A percentile compares a stretch with the other conserved stretches of the same genome.
phyloP scores from a whole-genome alignment of 2,888 invertebrate genomes.

The Dryocosmus kuriphilus region DNA sequence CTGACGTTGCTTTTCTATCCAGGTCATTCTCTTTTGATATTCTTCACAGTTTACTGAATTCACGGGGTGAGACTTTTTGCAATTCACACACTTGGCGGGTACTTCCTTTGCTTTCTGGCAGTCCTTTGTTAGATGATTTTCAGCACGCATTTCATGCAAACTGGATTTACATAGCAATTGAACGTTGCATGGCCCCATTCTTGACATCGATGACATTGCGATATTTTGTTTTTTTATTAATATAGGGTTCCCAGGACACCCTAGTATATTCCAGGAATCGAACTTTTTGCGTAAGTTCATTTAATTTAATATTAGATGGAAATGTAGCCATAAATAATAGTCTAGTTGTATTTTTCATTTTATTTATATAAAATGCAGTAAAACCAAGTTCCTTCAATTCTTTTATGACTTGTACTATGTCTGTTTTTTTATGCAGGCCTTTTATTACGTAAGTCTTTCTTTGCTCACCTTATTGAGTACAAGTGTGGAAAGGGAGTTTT shows the following conservation, averaged over 20 bases:
- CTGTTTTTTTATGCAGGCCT: constrained; percentile 49
- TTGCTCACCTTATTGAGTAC: constrained; percentile 46
- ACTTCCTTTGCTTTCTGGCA: constrained; percentile 55
- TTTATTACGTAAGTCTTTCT: constrained; percentile 52
- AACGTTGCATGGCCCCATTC: constrained; percentile 64
- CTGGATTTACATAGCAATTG: constrained; percentile 57
- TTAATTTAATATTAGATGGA: constrained; percentile 42
- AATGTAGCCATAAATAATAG: constrained; percentile 56
- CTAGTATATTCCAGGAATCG: constrained; percentile 51
- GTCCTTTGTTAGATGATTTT: too few species aligned
- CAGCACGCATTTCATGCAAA: constrained; percentile 61
- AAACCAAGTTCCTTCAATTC: constrained; percentile 44
- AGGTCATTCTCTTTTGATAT: constrained; percentile 51
- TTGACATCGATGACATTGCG: constrained; percentile 66
- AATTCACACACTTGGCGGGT: constrained; percentile 62
- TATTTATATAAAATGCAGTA: constrained; percentile 40
- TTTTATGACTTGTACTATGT: constrained; percentile 41
- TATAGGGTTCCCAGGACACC: constrained; percentile 58
- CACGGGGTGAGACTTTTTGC: constrained; percentile 57
- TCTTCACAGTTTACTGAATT: too few species aligned
- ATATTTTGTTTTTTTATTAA: constrained; percentile 56
- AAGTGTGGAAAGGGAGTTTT: constrained; percentile 47
- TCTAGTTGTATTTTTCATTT: constrained; percentile 55
- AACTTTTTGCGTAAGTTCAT: constrained; percentile 49
- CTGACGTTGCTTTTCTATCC: constrained; percentile 27